phyloP scores from a whole-genome alignment of 1,140 invertebrate genomes.

The Drosophila miranda region DNA sequence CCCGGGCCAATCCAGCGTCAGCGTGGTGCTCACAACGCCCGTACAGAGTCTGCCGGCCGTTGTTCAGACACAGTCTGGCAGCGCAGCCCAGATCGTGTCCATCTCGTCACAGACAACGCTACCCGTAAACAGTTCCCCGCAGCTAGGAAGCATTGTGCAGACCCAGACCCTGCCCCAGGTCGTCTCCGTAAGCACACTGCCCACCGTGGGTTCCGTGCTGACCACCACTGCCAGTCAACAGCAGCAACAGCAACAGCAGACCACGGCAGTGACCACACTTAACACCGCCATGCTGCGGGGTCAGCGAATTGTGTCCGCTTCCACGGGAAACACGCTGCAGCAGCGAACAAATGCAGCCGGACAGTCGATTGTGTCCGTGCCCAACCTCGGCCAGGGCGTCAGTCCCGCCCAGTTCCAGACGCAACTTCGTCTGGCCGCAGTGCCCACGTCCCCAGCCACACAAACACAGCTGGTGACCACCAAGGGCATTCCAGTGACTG shows the following conservation, averaged over 20 bases:
- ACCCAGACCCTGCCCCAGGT: conserved; percentile 77
- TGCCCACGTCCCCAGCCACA: conserved; percentile 78
- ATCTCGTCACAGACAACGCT: conserved; percentile 73
- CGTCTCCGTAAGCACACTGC: conserved; percentile 75
- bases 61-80: conserved; percentile 58
- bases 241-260: conserved; percentile 67
- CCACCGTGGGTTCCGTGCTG: conserved; percentile 65
- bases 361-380: conserved; percentile 82
- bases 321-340: conserved; percentile 73
- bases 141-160: conserved; percentile 77
- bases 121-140: conserved; percentile 69
- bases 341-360: conserved; percentile 75
- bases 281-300: conserved; percentile 81
- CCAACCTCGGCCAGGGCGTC: conserved; percentile 72
- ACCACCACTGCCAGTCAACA: conserved; percentile 79
- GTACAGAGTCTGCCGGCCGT: conserved; percentile 67
- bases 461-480: conserved; percentile 81
- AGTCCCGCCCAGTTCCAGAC: conserved; percentile 83
- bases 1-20: conserved; percentile 65
- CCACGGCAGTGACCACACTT: conserved; percentile 81
- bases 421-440: conserved; percentile 82
- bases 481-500: conserved; percentile 82
- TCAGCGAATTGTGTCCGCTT: conserved; percentile 83
- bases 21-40: conserved; percentile 79
- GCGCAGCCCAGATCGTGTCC: conserved; percentile 78